Base-by-base conservation (phyloP, 1,140 invertebrate genomes). In the Calephelis nemesis region DNA sequence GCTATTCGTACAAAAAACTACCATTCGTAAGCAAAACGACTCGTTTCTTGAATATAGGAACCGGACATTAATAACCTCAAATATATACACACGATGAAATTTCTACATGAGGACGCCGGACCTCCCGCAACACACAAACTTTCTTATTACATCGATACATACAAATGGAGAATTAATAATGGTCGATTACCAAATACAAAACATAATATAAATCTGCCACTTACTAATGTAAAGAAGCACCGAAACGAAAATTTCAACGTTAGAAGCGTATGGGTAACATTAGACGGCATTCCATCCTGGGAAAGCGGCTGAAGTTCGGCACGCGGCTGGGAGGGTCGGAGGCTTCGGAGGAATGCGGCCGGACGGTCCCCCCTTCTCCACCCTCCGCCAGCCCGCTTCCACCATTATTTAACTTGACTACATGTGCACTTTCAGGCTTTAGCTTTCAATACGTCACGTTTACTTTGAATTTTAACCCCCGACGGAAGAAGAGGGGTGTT, bases 301-400 rank as follows among this genome's bases (percentile, higher is more conserved):
- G 82, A 85, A 85, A 87, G 83, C 77, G 72, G 76, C 75, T 81
- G 82, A 83, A 79, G 81, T 82, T 77, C 78, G 75, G 78, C 73
- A 77, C 72, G 79, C 75, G 76, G 77, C 63, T 62, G 68, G 72
- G 72, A 81, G 82, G 82, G 83, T 83, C 80, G 87, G 79, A 88
- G 85, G 86, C 82, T 85, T 72, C 78, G 77, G 69, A 85, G 88
- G 85, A 89, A 91, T 89, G 88, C 81, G 85, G 78, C 86, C 87
- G 84, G 79, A 78, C 77, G 69, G 42, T 7, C 45, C 62, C 62
- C 75, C 70, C 63, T 75, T 74, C 73, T 67, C 65, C 68, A 60
- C 69, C 66, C 76, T 69, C 67, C 69, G 15, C 72, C 68, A 68
- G 48, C 73, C 75, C 67, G 65, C 83, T 69, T 74, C 78, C 72